phyloP scores from a whole-genome alignment of 2,888 invertebrate species.

The Gortyna flavago region DNA sequence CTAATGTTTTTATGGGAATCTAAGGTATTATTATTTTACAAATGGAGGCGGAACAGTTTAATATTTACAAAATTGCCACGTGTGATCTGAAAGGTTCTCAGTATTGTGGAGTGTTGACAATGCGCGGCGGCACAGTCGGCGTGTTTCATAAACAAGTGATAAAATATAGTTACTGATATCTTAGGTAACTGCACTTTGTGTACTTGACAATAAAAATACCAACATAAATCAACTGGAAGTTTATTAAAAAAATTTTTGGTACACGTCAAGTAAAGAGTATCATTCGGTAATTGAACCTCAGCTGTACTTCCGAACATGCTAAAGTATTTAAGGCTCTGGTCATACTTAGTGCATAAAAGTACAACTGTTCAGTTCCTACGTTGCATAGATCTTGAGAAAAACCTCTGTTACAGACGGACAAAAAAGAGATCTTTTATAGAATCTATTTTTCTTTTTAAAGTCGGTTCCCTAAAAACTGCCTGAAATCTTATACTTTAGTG shows the following conservation, averaged over 20 bases:
- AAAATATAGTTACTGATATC: neutral
- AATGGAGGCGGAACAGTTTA: slow-evolving; percentile 24
- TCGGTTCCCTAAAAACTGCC: neutral
- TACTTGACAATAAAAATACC: neutral
- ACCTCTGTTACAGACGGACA: neutral
- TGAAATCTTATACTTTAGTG: neutral
- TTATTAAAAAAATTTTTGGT: neutral
- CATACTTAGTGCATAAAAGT: neutral
- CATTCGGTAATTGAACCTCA: neutral
- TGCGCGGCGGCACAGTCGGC: neutral
- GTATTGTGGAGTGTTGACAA: slow-evolving; percentile 26
- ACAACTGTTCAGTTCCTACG: neutral
- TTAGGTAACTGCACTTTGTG: neutral
- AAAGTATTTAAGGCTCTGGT: neutral
- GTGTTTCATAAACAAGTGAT: slow-evolving; percentile 25
- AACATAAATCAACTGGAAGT: neutral
- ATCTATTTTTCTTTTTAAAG: neutral
- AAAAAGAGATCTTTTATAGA: neutral
- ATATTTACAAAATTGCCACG: slow-evolving; percentile 50
- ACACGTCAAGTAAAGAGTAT: neutral
- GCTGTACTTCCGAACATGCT: neutral
- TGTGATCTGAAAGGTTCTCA: slow-evolving; percentile 42
- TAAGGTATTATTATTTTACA: slow-evolving; percentile 14
- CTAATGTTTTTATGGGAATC: slow-evolving; percentile 25
- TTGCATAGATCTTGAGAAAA: neutral